phyloP scores from a whole-genome alignment of 2,113 vertebrate genomes.

The Solea senegalensis region DNA sequence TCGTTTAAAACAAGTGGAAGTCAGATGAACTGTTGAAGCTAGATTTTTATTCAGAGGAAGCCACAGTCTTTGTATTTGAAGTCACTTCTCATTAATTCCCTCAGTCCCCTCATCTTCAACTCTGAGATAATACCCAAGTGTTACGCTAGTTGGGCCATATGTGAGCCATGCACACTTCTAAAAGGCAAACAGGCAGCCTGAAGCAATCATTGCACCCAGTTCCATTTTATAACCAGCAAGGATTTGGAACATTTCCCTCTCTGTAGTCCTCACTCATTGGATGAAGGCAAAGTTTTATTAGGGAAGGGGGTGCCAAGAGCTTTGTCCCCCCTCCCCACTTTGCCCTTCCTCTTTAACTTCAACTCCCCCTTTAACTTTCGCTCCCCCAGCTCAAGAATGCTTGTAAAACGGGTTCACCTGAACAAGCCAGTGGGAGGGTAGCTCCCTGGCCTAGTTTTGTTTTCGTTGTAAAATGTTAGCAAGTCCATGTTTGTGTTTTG shows the following conservation, averaged over 20 bases:
- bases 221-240: conserved; percentile 78
- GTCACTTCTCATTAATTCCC: conserved; percentile 51
- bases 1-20: conserved; percentile 53
- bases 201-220: conserved; percentile 80
- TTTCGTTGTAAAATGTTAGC: conserved; percentile 80
- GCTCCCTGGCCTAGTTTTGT: conserved; percentile 71
- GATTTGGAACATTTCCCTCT: conserved; percentile 73
- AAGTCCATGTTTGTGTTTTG: conserved; percentile 81
- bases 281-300: conserved; percentile 71
- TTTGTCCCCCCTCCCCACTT: conserved; percentile 59
- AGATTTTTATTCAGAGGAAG: conserved; percentile 40
- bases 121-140: conserved; percentile 66
- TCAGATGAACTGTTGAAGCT: conserved; percentile 48
- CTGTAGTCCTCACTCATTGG: conserved; percentile 72
- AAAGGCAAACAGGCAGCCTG: conserved; percentile 78
- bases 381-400: conserved; percentile 82
- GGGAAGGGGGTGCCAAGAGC: conserved; percentile 74
- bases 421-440: conserved; percentile 78
- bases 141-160: conserved; percentile 67
- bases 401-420: conserved; percentile 82
- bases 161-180: conserved; percentile 72
- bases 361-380: conserved; percentile 77
- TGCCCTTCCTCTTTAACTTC: conserved; percentile 77
- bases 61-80: conserved; percentile 37
- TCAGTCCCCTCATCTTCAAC: conserved; percentile 59